A percentile compares a stretch with the other conserved stretches of the same genome.
Evolutionary conservation across 1,140 invertebrate species (phyloP).

Genomic region (Bombus superbus): DNA sequence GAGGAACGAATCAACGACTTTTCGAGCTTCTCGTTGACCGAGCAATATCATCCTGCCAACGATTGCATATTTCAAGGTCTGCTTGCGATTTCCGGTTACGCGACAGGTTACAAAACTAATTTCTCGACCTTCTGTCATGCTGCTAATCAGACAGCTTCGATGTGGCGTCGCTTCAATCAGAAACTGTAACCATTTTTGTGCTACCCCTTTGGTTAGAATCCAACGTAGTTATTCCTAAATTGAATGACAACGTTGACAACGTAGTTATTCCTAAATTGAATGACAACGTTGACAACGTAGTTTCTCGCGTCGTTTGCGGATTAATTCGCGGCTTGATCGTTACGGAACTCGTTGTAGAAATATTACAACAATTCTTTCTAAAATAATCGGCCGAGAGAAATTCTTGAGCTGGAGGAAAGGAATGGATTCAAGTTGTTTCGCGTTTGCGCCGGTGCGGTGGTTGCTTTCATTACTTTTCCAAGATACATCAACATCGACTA

Average conservation of each 20-base stretch:
- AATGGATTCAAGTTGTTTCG: background rate
- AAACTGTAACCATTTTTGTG: background rate
- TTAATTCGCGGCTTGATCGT: background rate
- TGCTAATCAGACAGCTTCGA: background rate
- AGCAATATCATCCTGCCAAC: conserved; percentile 15
- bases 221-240: background rate
- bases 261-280: background rate
- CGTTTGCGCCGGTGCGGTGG: background rate
- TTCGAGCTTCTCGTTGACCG: conserved; percentile 2
- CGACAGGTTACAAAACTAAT: conserved; percentile 32
- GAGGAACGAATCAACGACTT: background rate
- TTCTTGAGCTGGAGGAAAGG: too few species aligned
- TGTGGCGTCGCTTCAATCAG: background rate
- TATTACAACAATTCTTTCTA: background rate
- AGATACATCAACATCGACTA: conserved; percentile 23
- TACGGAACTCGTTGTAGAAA: background rate
- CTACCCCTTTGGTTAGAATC: too few species aligned
- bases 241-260: too few species aligned
- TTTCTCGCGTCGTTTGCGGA: background rate
- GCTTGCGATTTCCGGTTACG: conserved; percentile 18
- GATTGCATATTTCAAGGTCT: conserved; percentile 31
- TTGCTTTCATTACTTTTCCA: background rate
- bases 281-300: background rate
- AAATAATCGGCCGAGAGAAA: background rate
- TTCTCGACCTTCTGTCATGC: background rate